These are phyloP conservation scores for Pontoporia blainvillei DNA, from an alignment of 2,113 vertebrate genomes.

Conservation along the genomic window DNA sequence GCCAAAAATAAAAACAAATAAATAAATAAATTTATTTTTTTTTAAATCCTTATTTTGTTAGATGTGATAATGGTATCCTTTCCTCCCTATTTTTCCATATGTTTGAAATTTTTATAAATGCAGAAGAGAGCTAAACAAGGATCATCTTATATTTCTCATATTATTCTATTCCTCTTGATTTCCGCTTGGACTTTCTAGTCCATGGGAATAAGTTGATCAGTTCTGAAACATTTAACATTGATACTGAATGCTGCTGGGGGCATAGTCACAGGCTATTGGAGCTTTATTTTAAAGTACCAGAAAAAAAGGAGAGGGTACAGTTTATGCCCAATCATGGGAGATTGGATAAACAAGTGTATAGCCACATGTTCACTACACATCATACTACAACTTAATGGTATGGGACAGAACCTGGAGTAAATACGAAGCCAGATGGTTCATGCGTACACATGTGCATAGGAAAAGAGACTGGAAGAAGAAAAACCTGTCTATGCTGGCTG, in stretches of 20 bases:
- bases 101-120: background rate
- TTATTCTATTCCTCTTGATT: background rate
- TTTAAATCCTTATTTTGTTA: background rate
- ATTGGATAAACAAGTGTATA: background rate
- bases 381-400: background rate
- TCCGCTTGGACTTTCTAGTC: background rate
- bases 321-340: background rate
- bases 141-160: background rate
- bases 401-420: background rate
- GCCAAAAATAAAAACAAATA: no score
- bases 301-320: background rate
- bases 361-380: background rate
- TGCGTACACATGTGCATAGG: background rate
- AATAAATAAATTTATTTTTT: no score
- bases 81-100: background rate
- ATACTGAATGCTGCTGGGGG: background rate
- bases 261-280: background rate
- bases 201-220: background rate
- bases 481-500: background rate
- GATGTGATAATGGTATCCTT: background rate
- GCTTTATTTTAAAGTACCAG: background rate
- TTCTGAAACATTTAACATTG: background rate
- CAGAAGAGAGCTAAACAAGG: background rate
- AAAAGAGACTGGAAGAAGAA: background rate
- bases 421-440: background rate